phyloP scores from a whole-genome alignment of 2,113 vertebrate genomes.

The Fulica atra region DNA sequence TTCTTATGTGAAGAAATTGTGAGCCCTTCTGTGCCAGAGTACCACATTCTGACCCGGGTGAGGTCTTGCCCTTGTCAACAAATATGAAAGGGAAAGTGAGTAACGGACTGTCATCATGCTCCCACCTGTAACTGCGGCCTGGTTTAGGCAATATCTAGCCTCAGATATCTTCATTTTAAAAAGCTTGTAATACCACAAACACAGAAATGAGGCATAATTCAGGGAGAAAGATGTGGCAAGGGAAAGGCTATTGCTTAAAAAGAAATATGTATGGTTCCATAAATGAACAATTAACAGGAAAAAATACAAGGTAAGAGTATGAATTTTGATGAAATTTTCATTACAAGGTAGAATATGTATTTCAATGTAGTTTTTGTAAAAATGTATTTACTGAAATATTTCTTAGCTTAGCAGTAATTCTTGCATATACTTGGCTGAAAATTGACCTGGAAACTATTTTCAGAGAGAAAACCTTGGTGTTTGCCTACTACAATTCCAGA shows the following conservation, averaged over 20 bases:
- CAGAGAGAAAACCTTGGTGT: background rate
- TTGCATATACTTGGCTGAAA: background rate
- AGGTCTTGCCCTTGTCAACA: background rate
- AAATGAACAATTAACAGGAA: background rate
- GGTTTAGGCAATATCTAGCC: background rate
- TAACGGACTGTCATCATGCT: background rate
- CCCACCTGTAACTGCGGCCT: background rate
- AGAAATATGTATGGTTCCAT: background rate
- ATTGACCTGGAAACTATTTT: background rate
- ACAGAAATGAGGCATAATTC: background rate
- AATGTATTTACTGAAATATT: background rate
- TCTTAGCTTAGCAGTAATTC: background rate
- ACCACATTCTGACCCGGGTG: background rate
- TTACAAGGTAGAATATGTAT: background rate
- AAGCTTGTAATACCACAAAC: background rate
- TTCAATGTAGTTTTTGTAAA: background rate
- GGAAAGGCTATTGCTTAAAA: background rate
- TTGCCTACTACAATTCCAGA: background rate
- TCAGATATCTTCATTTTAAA: background rate
- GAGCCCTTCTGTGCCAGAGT: background rate
- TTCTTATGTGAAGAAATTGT: background rate
- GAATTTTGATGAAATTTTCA: background rate
- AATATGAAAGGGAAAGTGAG: background rate
- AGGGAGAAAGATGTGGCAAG: background rate
- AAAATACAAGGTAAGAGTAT: background rate